Conservation (phyloP, 2,797 vertebrate species). For the Lophura swinhoii region DNA sequence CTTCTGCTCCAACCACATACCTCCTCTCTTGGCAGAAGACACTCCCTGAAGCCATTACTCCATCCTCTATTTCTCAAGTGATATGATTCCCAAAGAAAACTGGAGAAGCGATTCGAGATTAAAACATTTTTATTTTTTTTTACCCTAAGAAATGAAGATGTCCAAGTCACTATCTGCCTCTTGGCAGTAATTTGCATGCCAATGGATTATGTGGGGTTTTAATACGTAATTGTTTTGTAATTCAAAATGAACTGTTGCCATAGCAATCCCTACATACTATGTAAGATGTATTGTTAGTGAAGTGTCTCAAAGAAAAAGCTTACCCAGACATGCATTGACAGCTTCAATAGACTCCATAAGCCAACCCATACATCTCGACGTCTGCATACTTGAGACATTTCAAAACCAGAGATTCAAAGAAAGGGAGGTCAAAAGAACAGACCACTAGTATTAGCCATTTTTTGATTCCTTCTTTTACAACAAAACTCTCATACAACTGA, state of each 20-base stretch:
- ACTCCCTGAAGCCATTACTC: neutral
- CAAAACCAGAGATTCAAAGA: neutral
- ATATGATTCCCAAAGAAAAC: neutral
- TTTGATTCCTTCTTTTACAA: neutral
- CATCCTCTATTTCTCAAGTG: neutral
- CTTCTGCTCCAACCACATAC: neutral
- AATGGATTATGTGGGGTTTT: neutral
- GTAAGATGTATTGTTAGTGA: neutral
- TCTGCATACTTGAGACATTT: neutral
- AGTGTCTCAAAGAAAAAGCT: neutral
- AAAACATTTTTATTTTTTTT: neutral
- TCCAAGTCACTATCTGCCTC: neutral
- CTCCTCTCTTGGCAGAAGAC: neutral
- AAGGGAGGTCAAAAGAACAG: neutral
- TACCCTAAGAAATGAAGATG: neutral
- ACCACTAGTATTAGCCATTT: neutral
- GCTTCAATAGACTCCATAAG: accelerated
- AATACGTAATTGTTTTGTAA: constrained; percentile 29
- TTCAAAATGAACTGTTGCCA: constrained; percentile 37
- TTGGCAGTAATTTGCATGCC: neutral
- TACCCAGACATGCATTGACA: neutral
- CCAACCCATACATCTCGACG: neutral
- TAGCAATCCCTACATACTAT: constrained; percentile 10
- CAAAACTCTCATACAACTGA: neutral
- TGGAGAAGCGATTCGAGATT: neutral